Base-by-base conservation (phyloP, 2,797 vertebrate genomes). In the Lycodopsis pacificus region DNA sequence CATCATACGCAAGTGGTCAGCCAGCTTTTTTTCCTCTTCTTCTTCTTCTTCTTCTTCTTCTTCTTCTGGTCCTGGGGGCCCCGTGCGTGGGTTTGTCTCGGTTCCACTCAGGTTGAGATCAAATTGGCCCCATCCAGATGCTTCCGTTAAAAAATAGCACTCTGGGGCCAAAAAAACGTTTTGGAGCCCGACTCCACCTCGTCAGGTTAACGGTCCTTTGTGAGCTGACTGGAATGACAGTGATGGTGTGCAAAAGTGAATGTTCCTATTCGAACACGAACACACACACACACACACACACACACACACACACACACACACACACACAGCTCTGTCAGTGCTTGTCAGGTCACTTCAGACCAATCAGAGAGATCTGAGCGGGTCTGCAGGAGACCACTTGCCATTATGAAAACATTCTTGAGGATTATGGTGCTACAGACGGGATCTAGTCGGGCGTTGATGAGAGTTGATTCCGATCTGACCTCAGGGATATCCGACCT, bases 91-190 rank as follows among this genome's bases (percentile, higher is more conserved):
- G 94, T 82, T 89, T 85, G 92, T 90, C 90, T 85, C 64, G 85
- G 91, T 94, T 94, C 94, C 92, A 94, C 90, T 93, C 92, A 92
- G 92, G 92, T 93, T 92, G 88, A 91, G 92, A 93, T 94, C 89
- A 90, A 94, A 94, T 93, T 93, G 92, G 92, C 93, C 91, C 84
- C 87, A 89, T 93, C 92, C 95, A 96, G 95, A 96, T 95, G 95
- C 94, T 95, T 96, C 94, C 94, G 90, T 94, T 89, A 5, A 85
- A 92, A 95, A 93, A 92, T 93, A 88, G 77, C 66, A 73, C 56
- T 62, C 59, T 10, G 85, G 86, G 89, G 89, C 91, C 90, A 94
- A 94, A 93, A 89, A 0, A 72, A 87, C 80, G 87, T 72, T 54
- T 88, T 65, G 88, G 83, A 92, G 86, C 70, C 46, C 1, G 80